A percentile compares a stretch with the other conserved stretches of the same genome.
Evolutionary conservation across 2,797 vertebrate genomes (phyloP).

Genomic region (Pseudochaenichthys georgianus): DNA sequence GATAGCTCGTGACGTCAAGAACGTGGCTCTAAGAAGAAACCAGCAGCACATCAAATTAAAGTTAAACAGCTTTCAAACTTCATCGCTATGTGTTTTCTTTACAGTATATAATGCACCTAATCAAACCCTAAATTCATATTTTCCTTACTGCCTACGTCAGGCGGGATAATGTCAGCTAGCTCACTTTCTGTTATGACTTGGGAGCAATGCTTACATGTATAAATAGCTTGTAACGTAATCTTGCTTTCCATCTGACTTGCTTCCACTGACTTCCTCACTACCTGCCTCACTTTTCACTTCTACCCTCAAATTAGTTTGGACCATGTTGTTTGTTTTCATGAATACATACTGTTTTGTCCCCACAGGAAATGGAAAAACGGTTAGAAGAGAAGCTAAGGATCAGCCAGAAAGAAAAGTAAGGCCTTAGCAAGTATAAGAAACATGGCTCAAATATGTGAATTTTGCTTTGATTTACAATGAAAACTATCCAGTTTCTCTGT

Average conservation of each 20-base stretch:
- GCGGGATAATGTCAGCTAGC: conserved; percentile 41
- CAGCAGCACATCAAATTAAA: neutral
- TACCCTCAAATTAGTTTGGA: conserved; percentile 15
- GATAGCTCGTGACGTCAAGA: conserved; percentile 29
- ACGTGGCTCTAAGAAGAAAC: conserved; percentile 9
- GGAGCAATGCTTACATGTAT: conserved; percentile 74
- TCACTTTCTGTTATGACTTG: conserved; percentile 61
- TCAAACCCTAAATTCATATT: neutral
- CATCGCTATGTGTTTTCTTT: neutral
- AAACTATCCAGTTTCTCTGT: neutral
- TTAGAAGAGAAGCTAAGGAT: conserved; percentile 96
- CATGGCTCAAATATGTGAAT: neutral
- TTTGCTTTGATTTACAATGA: neutral
- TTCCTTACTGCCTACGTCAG: conserved; percentile 28
- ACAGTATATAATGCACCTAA: neutral
- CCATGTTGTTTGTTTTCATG: conserved; percentile 47
- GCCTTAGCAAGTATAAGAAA: conserved; percentile 9
- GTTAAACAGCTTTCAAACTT: neutral
- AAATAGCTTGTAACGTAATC: conserved; percentile 86
- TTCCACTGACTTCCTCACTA: conserved; percentile 36
- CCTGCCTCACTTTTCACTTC: conserved; percentile 34
- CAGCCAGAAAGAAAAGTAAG: conserved; percentile 94
- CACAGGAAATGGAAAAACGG: conserved; percentile 96
- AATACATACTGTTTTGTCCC: neutral
- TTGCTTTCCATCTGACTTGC: conserved; percentile 45